A percentile compares a stretch with the other conserved stretches of the same genome.
Evolutionary conservation across 2,797 vertebrate genomes (phyloP).

Genomic region (Percopsis omiscomaycus): DNA sequence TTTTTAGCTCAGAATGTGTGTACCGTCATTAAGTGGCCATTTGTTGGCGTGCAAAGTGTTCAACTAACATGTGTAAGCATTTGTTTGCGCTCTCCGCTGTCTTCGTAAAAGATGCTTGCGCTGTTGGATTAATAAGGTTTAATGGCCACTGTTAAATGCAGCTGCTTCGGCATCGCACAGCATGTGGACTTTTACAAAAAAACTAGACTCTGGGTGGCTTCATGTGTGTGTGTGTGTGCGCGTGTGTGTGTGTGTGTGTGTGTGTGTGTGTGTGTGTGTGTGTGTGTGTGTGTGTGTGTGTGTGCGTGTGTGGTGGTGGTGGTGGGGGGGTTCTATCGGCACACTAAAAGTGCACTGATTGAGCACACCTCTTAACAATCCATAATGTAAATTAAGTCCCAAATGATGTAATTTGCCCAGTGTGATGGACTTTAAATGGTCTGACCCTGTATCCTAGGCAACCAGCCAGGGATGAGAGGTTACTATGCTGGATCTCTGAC

Average conservation of each 20-base stretch:
- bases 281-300: too few relatives aligned
- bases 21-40: constrained; percentile 54
- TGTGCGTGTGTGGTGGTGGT: too few relatives aligned
- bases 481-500: constrained; percentile 33
- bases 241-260: constrained; percentile 16
- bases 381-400: constrained; percentile 67
- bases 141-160: constrained; percentile 77
- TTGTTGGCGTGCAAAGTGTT: constrained; percentile 59
- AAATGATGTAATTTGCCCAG: constrained; percentile 69
- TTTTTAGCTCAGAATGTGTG: constrained; percentile 40
- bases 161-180: constrained; percentile 72
- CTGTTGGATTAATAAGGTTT: constrained; percentile 77
- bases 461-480: constrained; percentile 41
- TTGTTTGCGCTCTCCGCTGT: constrained; percentile 73
- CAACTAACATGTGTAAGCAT: constrained; percentile 72
- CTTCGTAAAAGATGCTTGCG: constrained; percentile 71
- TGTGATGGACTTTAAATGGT: constrained; percentile 65
- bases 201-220: constrained; percentile 59
- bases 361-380: constrained; percentile 53
- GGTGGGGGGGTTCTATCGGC: too few relatives aligned
- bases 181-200: constrained; percentile 64
- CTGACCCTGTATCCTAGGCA: constrained; percentile 52
- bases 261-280: too few relatives aligned
- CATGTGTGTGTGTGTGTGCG: constrained; percentile 23
- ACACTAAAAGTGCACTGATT: constrained; percentile 8